Percentiles rank a stretch among this genome's conserved stretches.
These are phyloP conservation scores for Okapia johnstoni DNA, from an alignment of 2,113 vertebrate genomes.

Conservation along the genomic window DNA sequence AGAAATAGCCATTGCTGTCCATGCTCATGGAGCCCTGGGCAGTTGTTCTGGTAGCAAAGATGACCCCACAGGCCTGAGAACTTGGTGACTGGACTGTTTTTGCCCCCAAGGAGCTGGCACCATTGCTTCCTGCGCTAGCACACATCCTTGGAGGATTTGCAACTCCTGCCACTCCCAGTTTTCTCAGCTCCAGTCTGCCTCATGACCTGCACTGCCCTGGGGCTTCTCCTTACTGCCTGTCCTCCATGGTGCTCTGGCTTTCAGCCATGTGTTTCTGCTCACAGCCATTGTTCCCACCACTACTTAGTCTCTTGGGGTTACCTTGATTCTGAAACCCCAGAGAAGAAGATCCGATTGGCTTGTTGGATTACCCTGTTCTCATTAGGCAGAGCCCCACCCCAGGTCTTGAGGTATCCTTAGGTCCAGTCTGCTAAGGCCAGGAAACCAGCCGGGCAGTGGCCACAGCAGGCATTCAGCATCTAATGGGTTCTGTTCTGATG, in stretches of 20 bases:
- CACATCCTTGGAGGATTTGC: not conserved
- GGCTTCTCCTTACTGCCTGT: not conserved
- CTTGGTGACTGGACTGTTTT: not conserved
- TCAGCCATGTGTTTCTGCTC: not conserved
- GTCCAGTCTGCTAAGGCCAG: not conserved
- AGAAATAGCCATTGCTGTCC: not conserved
- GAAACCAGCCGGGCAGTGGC: not conserved
- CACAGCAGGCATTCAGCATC: fast-evolving
- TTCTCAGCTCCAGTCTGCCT: not conserved
- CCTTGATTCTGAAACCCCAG: not conserved
- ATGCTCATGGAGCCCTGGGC: not conserved
- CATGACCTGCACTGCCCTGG: not conserved
- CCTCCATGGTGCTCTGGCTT: not conserved
- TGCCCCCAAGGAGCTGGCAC: not conserved
- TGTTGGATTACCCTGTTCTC: not conserved
- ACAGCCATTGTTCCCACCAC: not conserved
- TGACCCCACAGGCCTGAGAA: too few relatives aligned
- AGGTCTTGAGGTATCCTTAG: not conserved
- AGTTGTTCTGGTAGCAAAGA: not conserved
- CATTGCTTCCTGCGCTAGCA: not conserved
- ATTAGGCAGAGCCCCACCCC: not conserved
- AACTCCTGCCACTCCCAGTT: not conserved
- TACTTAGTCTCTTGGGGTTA: not conserved
- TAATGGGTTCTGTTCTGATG: not conserved
- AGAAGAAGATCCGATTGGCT: not conserved